Evolutionary conservation across 2,888 invertebrate genomes (phyloP).

Genomic region (Hemicrepidius hirtus): DNA sequence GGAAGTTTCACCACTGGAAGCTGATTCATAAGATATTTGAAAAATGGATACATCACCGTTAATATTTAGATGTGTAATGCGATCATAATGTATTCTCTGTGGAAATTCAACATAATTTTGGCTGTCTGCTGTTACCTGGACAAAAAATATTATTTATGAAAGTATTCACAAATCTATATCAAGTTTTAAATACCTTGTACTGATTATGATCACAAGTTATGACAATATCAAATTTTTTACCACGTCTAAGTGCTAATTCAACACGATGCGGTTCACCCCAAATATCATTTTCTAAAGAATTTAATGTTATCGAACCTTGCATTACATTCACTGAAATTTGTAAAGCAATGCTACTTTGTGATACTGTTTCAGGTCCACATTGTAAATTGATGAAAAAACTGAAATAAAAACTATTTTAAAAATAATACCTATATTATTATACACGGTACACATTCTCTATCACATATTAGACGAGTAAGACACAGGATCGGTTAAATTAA

Average conservation of each 20-base stretch:
- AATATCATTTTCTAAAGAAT: slow-evolving; percentile 73
- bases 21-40: slow-evolving; percentile 78
- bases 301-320: slow-evolving; percentile 76
- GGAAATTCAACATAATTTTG: slow-evolving; percentile 85
- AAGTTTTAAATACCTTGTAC: slow-evolving; percentile 41
- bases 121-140: slow-evolving; percentile 85
- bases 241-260: slow-evolving; percentile 76
- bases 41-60: slow-evolving; percentile 85
- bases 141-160: background rate
- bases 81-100: slow-evolving; percentile 80
- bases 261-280: slow-evolving; percentile 79
- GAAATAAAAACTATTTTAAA: slow-evolving; percentile 28
- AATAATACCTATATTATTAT: no score
- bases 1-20: background rate
- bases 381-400: slow-evolving; percentile 87
- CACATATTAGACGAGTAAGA: no score
- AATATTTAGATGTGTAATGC: slow-evolving; percentile 81
- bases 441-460: no score
- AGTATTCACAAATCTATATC: background rate
- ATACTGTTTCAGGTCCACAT: slow-evolving; percentile 81
- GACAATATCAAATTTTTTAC: slow-evolving; percentile 82
- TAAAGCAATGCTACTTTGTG: slow-evolving; percentile 86
- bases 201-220: slow-evolving; percentile 78
- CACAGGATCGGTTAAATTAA: no score
- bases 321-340: slow-evolving; percentile 80